phyloP scores from a whole-genome alignment of 1,140 invertebrate species.

The Lordiphosa mommai region DNA sequence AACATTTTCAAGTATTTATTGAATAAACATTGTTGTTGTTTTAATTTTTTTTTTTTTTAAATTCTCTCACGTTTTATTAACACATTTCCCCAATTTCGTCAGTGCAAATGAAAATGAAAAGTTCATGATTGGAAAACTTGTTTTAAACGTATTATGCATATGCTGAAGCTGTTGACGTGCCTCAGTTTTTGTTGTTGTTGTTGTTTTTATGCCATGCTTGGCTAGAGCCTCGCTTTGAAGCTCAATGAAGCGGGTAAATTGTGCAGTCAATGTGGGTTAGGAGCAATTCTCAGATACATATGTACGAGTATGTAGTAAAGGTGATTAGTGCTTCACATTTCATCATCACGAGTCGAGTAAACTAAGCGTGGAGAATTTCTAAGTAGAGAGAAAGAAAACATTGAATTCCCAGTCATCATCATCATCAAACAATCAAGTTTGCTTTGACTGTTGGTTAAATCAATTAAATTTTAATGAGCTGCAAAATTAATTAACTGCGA shows the following conservation, averaged over 20 bases:
- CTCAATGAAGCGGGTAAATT: conserved; percentile 54
- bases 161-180: conserved; percentile 22
- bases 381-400: background rate
- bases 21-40: conserved; percentile 8
- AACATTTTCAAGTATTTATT: conserved; percentile 38
- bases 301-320: conserved; percentile 24
- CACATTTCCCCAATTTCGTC: conserved; percentile 53
- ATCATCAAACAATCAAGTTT: conserved; percentile 1
- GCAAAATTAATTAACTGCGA: conserved; percentile 30
- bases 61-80: conserved; percentile 47
- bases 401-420: background rate
- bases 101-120: conserved; percentile 50
- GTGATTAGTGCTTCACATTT: conserved; percentile 25
- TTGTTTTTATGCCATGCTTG: conserved; percentile 27
- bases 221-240: conserved; percentile 7
- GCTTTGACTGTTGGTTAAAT: conserved; percentile 19
- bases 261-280: background rate
- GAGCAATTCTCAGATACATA: background rate
- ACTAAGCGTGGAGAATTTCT: conserved; percentile 18
- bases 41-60: background rate
- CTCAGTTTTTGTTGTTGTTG: conserved; percentile 20
- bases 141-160: conserved; percentile 14
- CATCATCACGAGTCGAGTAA: conserved; percentile 4
- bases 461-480: conserved; percentile 41
- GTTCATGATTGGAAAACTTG: conserved; percentile 49